These are phyloP conservation scores for Platyrinchus mystaceus DNA, from an alignment of 2,797 vertebrate genomes.

Conservation along the genomic window DNA sequence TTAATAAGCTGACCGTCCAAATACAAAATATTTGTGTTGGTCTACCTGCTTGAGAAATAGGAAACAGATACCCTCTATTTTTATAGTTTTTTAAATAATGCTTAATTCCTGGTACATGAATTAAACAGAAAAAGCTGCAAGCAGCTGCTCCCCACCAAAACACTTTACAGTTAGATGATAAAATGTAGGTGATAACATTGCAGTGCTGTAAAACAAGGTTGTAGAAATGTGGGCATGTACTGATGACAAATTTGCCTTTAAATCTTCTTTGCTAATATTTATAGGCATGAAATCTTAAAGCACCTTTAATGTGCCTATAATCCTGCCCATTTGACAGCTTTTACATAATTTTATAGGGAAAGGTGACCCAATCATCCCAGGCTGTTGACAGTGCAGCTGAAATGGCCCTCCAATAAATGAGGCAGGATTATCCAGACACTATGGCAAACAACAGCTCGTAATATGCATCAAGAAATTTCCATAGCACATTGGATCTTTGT, in stretches of 20 bases:
- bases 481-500: conserved; percentile 66
- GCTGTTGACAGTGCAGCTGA: conserved; percentile 78
- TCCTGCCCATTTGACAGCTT: conserved; percentile 82
- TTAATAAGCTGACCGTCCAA: conserved; percentile 50
- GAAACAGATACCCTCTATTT: background rate
- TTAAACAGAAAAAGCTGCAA: conserved; percentile 55
- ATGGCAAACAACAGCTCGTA: conserved; percentile 78
- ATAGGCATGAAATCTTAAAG: conserved; percentile 71
- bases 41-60: conserved; percentile 21
- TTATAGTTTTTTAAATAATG: conserved; percentile 42
- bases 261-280: conserved; percentile 70
- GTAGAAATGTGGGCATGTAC: conserved; percentile 42
- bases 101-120: conserved; percentile 29
- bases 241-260: conserved; percentile 67
- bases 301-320: conserved; percentile 72
- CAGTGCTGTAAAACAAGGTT: conserved; percentile 44
- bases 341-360: conserved; percentile 87
- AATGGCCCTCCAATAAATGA: conserved; percentile 78
- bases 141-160: conserved; percentile 48
- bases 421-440: conserved; percentile 76
- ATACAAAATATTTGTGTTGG: conserved; percentile 44
- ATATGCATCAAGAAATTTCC: conserved; percentile 75
- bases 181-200: conserved; percentile 46
- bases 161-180: conserved; percentile 44
- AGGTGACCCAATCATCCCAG: conserved; percentile 82